Evolutionary conservation across 2,888 invertebrate species (phyloP).

Genomic region (Aplocera efformata): DNA sequence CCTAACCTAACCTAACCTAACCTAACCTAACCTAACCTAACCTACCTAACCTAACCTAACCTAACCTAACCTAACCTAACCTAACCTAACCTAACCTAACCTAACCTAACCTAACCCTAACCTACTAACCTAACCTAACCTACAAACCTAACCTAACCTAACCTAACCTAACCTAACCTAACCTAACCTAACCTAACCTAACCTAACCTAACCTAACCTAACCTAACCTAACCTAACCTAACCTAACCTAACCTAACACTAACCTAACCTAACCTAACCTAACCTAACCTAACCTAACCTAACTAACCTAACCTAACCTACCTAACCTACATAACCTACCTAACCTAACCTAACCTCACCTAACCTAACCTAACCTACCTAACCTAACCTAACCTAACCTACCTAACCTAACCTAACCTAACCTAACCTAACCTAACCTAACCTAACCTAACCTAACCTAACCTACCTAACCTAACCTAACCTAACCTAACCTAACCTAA

Average conservation of each 20-base stretch:
- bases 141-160: constrained; percentile 19
- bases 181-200: constrained; percentile 25
- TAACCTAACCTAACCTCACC: constrained; percentile 18
- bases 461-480: constrained; percentile 15
- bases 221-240: constrained; percentile 23
- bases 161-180: constrained; percentile 25
- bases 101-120: constrained; percentile 25
- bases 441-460: constrained; percentile 14
- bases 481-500: constrained; percentile 19
- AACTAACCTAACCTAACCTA: constrained; percentile 21
- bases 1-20: constrained; percentile 15
- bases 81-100: constrained; percentile 24
- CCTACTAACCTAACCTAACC: constrained; percentile 15
- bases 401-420: constrained; percentile 16
- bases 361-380: constrained; percentile 21
- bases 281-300: constrained; percentile 23
- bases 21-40: constrained; percentile 15
- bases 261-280: constrained; percentile 23
- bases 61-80: constrained; percentile 21
- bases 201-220: constrained; percentile 24
- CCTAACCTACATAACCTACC: constrained; percentile 22
- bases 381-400: constrained; percentile 21
- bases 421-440: constrained; percentile 12
- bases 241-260: constrained; percentile 24
- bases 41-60: constrained; percentile 14